Evolutionary conservation across 64 coral and sea anemone genomes (phyloP).

Genomic region (Anthopleura sola): DNA sequence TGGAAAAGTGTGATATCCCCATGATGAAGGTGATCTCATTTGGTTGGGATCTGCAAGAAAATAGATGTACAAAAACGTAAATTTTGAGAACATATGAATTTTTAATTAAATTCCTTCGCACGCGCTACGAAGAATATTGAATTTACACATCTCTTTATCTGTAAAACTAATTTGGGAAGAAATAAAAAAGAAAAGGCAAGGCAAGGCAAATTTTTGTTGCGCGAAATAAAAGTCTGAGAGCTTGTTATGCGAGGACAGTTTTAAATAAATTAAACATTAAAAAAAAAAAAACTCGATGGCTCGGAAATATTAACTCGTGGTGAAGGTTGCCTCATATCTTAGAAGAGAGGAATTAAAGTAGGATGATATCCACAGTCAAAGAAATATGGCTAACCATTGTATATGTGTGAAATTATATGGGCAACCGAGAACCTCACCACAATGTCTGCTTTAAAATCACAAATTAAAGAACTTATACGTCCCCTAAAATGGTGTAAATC

Average conservation of each 20-base stretch:
- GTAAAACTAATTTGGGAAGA: not conserved
- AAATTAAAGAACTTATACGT: slow-evolving; percentile 13
- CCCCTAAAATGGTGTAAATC: slow-evolving; percentile 24
- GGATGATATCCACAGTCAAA: slow-evolving; percentile 4
- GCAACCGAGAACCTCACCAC: slow-evolving; percentile 7
- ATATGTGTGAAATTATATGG: slow-evolving; percentile 19
- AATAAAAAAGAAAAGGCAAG: not conserved
- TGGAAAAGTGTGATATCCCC: slow-evolving; percentile 80
- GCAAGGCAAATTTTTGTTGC: not conserved
- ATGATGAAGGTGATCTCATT: slow-evolving; percentile 81
- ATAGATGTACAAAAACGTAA: not conserved
- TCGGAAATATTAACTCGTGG: not conserved
- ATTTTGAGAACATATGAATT: not conserved
- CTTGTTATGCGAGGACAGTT: not conserved
- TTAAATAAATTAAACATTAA: not conserved
- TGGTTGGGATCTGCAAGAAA: slow-evolving; percentile 69
- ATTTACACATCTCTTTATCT: slow-evolving; percentile 6
- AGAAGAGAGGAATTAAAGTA: not conserved
- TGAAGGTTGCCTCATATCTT: not conserved
- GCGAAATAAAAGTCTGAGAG: too few relatives aligned
- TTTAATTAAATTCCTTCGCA: not conserved
- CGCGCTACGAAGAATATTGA: not conserved
- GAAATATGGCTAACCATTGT: slow-evolving; percentile 24
- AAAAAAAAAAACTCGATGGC: not conserved
- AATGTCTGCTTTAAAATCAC: slow-evolving; percentile 11